phyloP scores from a whole-genome alignment of 2,113 vertebrate species.

The Ailurus styani region DNA sequence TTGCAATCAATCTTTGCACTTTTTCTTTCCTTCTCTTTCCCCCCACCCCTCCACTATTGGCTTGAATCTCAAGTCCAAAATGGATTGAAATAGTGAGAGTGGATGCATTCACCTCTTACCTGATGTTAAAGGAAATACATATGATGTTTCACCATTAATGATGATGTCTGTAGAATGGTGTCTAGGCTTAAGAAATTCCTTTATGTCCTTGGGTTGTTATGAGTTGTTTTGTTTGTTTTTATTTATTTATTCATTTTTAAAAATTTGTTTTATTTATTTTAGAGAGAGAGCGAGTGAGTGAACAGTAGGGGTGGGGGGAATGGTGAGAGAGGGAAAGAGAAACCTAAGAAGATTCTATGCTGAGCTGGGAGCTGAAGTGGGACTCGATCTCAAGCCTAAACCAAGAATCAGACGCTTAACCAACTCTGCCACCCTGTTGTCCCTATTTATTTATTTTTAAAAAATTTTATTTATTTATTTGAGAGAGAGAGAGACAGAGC shows the following conservation, averaged over 20 bases:
- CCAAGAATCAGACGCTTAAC: neutral
- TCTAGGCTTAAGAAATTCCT: neutral
- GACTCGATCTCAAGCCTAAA: neutral
- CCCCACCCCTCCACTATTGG: neutral
- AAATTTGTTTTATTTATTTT: neutral
- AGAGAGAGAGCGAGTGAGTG: neutral
- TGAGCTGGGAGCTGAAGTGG: neutral
- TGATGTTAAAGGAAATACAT: neutral
- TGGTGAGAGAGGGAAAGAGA: neutral
- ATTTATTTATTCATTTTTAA: neutral
- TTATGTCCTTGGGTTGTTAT: neutral
- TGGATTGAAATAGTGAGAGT: neutral
- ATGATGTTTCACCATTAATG: neutral
- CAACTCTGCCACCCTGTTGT: neutral
- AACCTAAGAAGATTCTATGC: neutral
- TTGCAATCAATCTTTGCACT: neutral
- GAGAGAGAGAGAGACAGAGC: neutral
- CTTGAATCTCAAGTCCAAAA: neutral
- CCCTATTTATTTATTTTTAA: neutral
- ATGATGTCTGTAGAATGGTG: neutral
- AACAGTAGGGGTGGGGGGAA: neutral
- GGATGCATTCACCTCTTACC: neutral
- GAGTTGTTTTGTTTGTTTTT: neutral
- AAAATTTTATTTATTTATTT: neutral
- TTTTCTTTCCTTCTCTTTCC: neutral